Percentiles rank a stretch among this genome's conserved stretches.
phyloP scores from a whole-genome alignment of 2,888 invertebrate species.

The Scaptomyza tumidula region DNA sequence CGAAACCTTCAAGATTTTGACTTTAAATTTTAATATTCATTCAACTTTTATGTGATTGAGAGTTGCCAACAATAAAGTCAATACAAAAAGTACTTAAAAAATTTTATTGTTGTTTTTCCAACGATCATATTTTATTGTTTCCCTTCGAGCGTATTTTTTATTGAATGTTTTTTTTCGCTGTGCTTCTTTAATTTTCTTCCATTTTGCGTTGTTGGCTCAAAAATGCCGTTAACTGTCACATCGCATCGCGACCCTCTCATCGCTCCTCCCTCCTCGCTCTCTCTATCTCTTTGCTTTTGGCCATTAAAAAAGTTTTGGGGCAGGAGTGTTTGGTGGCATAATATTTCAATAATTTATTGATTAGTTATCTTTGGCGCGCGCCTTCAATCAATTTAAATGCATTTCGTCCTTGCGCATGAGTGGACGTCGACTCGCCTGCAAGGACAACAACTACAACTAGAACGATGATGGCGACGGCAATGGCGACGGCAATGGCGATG shows the following conservation, averaged over 20 bases:
- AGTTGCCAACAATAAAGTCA: not conserved
- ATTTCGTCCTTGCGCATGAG: slow-evolving; percentile 76
- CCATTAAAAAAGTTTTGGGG: too few species aligned
- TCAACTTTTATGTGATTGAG: not conserved
- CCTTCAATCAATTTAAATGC: slow-evolving; percentile 76
- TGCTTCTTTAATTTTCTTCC: not conserved
- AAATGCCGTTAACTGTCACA: slow-evolving; percentile 15
- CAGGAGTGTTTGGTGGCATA: slow-evolving; percentile 28
- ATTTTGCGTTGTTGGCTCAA: slow-evolving; percentile 11
- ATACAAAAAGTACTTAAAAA: not conserved
- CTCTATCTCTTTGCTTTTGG: too few species aligned
- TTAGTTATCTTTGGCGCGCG: slow-evolving; percentile 71
- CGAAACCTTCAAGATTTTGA: too few species aligned
- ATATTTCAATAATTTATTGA: slow-evolving; percentile 74
- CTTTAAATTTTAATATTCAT: too few species aligned
- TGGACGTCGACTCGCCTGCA: slow-evolving; percentile 54
- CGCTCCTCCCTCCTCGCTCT: too few species aligned
- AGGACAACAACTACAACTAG: slow-evolving; percentile 33
- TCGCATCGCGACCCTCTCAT: too few species aligned
- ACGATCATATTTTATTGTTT: slow-evolving; percentile 25
- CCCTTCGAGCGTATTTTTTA: slow-evolving; percentile 26
- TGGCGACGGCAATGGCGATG: slow-evolving; percentile 2
- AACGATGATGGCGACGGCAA: not conserved
- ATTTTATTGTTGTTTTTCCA: not conserved
- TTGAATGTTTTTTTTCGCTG: slow-evolving; percentile 23